Base-by-base conservation (phyloP, 1,140 invertebrate species). In the Drosophila murphyi region DNA sequence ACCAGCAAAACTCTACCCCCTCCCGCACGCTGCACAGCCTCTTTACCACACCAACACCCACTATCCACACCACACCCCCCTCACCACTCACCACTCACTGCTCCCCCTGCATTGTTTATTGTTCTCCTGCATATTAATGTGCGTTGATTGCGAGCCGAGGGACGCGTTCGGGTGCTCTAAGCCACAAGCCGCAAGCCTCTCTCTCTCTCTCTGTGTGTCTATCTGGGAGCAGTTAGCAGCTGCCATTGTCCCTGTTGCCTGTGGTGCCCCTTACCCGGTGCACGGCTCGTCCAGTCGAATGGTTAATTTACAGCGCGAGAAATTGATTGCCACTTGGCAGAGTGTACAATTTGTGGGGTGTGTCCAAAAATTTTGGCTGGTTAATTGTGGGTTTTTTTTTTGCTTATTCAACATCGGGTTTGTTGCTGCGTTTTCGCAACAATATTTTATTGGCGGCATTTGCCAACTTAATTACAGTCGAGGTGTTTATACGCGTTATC, bases 41-140 rank as follows among this genome's bases (percentile, higher is more conserved):
- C 41, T 5, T 41, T n/a, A 8, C 10, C 39, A 29, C 47, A 50
- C 54, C 28, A 7, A 20, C 20, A 20, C 20, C 20, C 32, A 41
- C 32, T 29, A 8, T 10, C 12, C 43, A 7, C 8, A 7, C 8
- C 57, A 29, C 48, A 39, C 39, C n/a, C 39, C 48, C 2, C 35
- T 54, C 31, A n/a, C 47, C 28, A 7, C 76, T 61, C 8, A 48
- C 2, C 20, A 8, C 8, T 32, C 28, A 35, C 63, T 47, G 52
- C 12, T 63, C 39, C 10, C 35, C n/a, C 35, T 60, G 73, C 78
- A 90, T 85, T 85, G 88, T 91, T 91, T 91, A 91, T 91, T 90
- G 88, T 91, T 91, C 85, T 91, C 80, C 72, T 91, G 88, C 81
- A 91, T 91, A 91, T 91, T 91, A 91, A 91, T 91, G 88, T 81